Evolutionary conservation across 1,140 invertebrate species (phyloP), one percentile per base, ranked within the genome.

Genomic region (Micrasema longulum): DNA sequence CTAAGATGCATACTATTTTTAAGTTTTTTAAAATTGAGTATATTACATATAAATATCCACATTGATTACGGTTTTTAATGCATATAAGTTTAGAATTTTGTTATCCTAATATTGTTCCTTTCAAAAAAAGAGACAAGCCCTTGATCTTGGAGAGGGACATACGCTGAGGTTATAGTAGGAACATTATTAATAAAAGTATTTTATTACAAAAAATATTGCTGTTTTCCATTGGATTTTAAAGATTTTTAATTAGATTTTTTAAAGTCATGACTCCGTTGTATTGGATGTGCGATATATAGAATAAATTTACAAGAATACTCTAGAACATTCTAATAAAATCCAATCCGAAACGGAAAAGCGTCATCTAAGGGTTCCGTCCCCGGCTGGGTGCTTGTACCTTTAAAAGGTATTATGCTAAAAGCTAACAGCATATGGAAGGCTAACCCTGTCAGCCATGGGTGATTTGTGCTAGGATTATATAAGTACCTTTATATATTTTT

Each of bases 351-450:
- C 23, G 48, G 11, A 11, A 52, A 53, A 53, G 53, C 16, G 53
- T 57, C 35, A 57, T 57, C 53, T 57, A 10, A 38, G 31, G 53
- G 53, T 57, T 14, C 50, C 53, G 2, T 57, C 14, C 53, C 53
- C 11, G 1, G 10, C 23, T 14, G 52, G 3, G 18, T n/a, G 18
- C 31, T 20, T 57, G 35, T 57, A 38, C 53, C 53, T 16, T 57
- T 31, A 57, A 57, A 57, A 16, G 53, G 31, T 31, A 35, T 57
- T 57, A 57, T 57, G 53, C 20, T 57, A 57, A 57, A 57, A n/a
- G 53, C 20, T 36, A 57, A 35, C 12, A 18, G 53, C 31, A 18
- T 57, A 38, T 36, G 53, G 53, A 36, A 57, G n/a, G n/a, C n/a
- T n/a, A n/a, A n/a, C n/a, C 16, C 53, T 36, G 26, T 57, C 53